Evolutionary conservation across 2,113 vertebrate species (phyloP), one percentile per base, ranked within the genome.

Genomic region (Alouatta palliata): DNA sequence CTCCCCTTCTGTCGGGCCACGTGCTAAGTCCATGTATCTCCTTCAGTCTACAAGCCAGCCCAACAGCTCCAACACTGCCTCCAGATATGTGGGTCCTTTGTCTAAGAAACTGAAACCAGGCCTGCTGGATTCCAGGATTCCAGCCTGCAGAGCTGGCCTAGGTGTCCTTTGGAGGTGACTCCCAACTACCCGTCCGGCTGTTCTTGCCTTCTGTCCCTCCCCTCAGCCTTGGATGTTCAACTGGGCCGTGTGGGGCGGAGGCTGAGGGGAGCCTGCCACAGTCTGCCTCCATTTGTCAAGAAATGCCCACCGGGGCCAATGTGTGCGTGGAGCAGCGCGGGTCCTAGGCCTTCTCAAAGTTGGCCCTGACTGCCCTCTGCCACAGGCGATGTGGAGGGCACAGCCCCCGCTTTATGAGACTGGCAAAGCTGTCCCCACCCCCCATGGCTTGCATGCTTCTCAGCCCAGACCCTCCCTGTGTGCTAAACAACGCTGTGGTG

Each of bases 281-380:
- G 8, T 71, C 45, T 9, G n/a, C 16, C 21, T 82, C 58, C 9
- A 6, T 75, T 43, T 17, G 40, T 58, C 56, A 47, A 84, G 89
- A 82, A 80, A 79, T 23, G 43, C 21, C 35, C 45, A 71, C 58
- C 40, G 45, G 25, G 30, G 47, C 3, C 19, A 0, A 1, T 6
- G 23, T 19, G 8, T 52, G 40, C 40, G 0, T 8, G 49, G 37
- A 93, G 77, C 9, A 1, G 6, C 13, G 4, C 1, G 13, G 35
- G 43, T n/a, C 66, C 82, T 68, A 61, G 47, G 16, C 27, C 16
- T 79, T 23, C 27, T 90, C 20, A 23, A 54, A 25, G 14, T 0
- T 43, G 81, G 61, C 54, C n/a, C 47, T 66, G 43, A 45, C 58
- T 17, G 1, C 12, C 23, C 4, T 47, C 47, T 68, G 20, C 40